Base-by-base conservation (phyloP, 2,888 invertebrate genomes). In the Drosophila koepferae region DNA sequence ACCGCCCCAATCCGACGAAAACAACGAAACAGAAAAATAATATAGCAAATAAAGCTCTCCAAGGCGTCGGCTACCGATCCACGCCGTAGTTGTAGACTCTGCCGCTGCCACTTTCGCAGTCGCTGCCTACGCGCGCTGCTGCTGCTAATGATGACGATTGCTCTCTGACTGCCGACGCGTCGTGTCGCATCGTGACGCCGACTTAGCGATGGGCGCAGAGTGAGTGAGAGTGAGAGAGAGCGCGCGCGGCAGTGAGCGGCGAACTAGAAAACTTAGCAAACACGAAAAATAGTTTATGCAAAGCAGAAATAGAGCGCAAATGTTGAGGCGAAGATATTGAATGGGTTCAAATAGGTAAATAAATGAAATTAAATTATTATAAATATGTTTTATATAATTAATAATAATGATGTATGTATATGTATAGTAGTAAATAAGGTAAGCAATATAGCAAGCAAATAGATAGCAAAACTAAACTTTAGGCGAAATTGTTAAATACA, bases 131-230 rank as follows among this genome's bases (percentile, higher is more conserved):
- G 79, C 80, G 62, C 63, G 28, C 74, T n/a, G 63, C 38, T 58
- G 55, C 80, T 58, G 80, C 77, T 78, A 78, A 78, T 78, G 77
- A 76, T 80, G 77, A 78, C 76, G 77, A 77, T 77, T 77, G 77
- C 80, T 75, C 77, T 74, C 53, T 9, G 65, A 80, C 65, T 77
- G 80, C 36, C 40, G 48, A 18, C 49, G 44, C 49, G 44, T 14
- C 49, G 68, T 44, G 40, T 18, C 49, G 68, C 48, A 28, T 70
- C 70, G 80, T 62, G 62, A 63, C 69, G 44, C 9, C 28, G 38
- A 16, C 7, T 54, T 68, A 53, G 80, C 12, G 77, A 75, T 80
- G 77, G 49, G 20, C 18, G 10, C 5, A 40, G 38, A 28, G 6
- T 28, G 28, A 28, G 6, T 4, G 23, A 28, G 28, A 38, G 36